These are phyloP conservation scores for Eptesicus fuscus DNA, from an alignment of 2,113 vertebrate genomes.

Conservation along the genomic window DNA sequence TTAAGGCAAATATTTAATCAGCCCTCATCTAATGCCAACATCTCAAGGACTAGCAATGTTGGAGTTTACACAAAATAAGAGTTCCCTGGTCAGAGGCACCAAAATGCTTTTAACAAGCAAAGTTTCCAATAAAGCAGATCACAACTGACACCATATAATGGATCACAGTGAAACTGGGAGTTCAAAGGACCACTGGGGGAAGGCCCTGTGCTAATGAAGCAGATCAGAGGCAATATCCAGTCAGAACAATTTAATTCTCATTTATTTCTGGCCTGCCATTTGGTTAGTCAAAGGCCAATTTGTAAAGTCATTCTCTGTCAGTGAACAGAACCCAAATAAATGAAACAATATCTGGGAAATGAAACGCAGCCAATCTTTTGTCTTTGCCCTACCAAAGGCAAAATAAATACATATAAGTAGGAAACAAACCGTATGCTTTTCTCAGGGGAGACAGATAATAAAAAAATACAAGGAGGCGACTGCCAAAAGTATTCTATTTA, in stretches of 20 bases:
- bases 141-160: background rate
- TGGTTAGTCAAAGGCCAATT: slow-evolving; percentile 22
- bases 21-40: background rate
- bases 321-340: slow-evolving; percentile 7
- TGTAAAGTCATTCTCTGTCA: slow-evolving; percentile 28
- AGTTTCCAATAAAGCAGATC: background rate
- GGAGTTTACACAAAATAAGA: background rate
- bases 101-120: background rate
- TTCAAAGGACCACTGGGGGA: background rate
- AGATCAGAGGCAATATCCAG: background rate
- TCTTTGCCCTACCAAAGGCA: background rate
- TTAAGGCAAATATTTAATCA: background rate
- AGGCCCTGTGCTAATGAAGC: background rate
- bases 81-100: background rate
- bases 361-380: background rate
- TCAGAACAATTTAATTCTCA: background rate
- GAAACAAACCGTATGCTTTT: background rate
- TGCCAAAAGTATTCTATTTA: background rate
- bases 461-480: background rate
- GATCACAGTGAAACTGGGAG: background rate
- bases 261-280: slow-evolving; percentile 28
- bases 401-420: background rate
- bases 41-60: background rate
- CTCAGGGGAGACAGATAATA: background rate
- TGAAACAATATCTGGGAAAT: background rate